Base-by-base conservation (phyloP, 35 echinoderm and acorn worm genomes). In the Strongylocentrotus purpuratus region DNA sequence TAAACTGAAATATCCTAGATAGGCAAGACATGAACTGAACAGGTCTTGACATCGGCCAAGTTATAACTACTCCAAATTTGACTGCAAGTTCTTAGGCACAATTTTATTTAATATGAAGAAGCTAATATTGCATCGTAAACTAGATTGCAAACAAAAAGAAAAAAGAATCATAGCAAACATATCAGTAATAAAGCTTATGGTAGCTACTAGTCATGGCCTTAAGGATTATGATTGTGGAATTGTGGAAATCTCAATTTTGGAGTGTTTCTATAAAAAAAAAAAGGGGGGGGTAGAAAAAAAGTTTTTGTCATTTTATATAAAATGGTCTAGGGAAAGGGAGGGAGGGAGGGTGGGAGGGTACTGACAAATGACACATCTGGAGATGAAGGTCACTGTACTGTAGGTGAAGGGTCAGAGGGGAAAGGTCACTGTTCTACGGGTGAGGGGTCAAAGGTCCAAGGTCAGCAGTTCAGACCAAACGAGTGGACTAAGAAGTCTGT, bases 401-500 rank as follows among this genome's bases (percentile, higher is more conserved):
- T 28, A 14, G 91, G 91, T 11, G 47, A 55, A 33, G n/a, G 91
- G 91, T 46, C 48, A 92, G 25, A 31, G 91, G 46, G n/a, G n/a
- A n/a, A n/a, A 50, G 48, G 48, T 50, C 48, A 86, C 0, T 86
- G 85, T 31, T 2, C 85, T 86, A 86, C 85, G 25, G 88, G 91
- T 31, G 28, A 55, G 91, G 47, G 91, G 91, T 46, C 48, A 92
- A 31, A 31, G 20, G 17, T 92, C 12, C 5, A 92, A 92, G 41
- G 91, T 92, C 91, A 55, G 91, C 41, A 92, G 48, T 92, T 55
- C n/a, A 92, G 91, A 5, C 50, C 91, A 31, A 92, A 46, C 17
- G 32, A 92, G 41, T 28, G 91, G 32, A 92, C 45, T 92, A 92
- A 92, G 41, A 95, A 95, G n/a, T 91, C 95, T 91, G 95, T 61